Base-by-base conservation (phyloP, 2,888 invertebrate species). In the Encarsia formosa region DNA sequence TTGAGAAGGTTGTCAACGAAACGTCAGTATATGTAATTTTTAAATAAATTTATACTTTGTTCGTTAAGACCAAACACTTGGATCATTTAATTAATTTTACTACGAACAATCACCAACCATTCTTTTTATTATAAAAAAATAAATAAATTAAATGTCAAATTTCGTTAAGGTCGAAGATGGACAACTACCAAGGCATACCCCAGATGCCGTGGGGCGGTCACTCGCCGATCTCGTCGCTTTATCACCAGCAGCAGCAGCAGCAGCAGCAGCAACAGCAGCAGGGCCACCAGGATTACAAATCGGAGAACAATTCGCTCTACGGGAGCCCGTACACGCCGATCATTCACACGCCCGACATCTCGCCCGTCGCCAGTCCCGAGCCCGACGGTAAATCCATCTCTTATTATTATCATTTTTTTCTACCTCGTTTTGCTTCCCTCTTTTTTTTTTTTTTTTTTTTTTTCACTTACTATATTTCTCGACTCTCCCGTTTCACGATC, bases 341-440 rank as follows among this genome's bases (percentile, higher is more conserved):
- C 59, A 76, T 85, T 60, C 88, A 90, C 66, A 89, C 90, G 0
- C 91, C 91, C 1, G 91, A 91, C 64, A 86, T 88, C 18, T 88
- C 89, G 1, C 91, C 91, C 2, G 86, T 88, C 38, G 84, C 88
- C 61, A 89, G 88, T 65, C 91, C 91, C 1, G 88, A 89, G 70
- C 86, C 86, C n/a, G 84, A 84, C 61, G 80, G 81, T 63, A 75
- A 80, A 57, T 53, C 34, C 42, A 43, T 46, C 35, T 16, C 31
- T 39, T n/a, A 9, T 11, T 34, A 19, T 41, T 19, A 35, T 11
- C 26, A 20, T 9, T 20, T 15, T 9, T 4, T 18, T 23, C 9
- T 32, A 5, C 15, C 15, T n/a, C 19, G 5, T n/a, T 44, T 5
- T 44, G 19, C 23, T 2, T n/a, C 34, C 13, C 34, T 3, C 34